Evolutionary conservation across 2,113 vertebrate genomes (phyloP).

Genomic region (Pavo muticus): DNA sequence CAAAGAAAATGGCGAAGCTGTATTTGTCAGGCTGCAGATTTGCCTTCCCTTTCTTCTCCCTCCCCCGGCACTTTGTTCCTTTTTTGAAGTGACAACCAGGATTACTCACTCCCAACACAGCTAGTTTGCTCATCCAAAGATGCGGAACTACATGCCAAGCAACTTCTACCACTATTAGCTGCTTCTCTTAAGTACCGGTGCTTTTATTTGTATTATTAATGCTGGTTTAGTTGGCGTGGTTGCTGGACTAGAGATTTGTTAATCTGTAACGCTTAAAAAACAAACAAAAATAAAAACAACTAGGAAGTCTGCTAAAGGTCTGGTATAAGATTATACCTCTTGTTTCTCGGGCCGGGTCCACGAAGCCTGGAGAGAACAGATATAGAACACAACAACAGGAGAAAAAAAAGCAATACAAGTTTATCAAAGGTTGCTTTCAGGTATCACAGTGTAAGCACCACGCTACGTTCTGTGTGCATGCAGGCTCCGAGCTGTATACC

Average conservation of each 20-base stretch:
- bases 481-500: constrained; percentile 41
- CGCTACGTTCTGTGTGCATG: constrained; percentile 76
- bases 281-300: constrained; percentile 8
- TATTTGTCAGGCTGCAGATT: constrained; percentile 28
- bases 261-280: constrained; percentile 67
- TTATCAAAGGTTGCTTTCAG: constrained; percentile 77
- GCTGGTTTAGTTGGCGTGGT: constrained; percentile 71
- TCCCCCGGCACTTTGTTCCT: background rate
- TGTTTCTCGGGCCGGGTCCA: constrained; percentile 98
- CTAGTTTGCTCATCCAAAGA: constrained; percentile 76
- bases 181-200: background rate
- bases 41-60: background rate
- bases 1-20: background rate
- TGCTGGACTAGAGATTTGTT: constrained; percentile 73
- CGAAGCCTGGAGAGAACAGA: constrained; percentile 97
- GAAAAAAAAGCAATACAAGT: constrained; percentile 78
- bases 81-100: constrained; percentile 34
- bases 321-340: constrained; percentile 92
- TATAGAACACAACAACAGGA: constrained; percentile 88
- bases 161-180: constrained; percentile 71
- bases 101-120: constrained; percentile 71
- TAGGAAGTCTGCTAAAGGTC: constrained; percentile 83
- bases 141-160: constrained; percentile 53
- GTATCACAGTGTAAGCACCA: constrained; percentile 40
- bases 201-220: constrained; percentile 40